Conservation (phyloP, 2,888 invertebrate genomes). For the Saturnia pavonia region DNA sequence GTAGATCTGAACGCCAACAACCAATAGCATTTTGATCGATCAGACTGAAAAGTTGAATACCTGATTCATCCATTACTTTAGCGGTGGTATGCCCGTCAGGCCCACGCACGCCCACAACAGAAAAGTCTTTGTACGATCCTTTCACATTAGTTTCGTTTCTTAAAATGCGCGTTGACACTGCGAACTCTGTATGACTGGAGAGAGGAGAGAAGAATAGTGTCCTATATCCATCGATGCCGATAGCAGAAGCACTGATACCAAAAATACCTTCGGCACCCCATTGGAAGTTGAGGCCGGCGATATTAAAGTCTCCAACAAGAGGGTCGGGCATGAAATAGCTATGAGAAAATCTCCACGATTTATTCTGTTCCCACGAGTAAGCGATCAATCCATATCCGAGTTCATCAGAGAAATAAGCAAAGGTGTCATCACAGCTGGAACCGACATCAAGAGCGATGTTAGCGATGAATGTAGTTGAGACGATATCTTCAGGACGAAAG, state of each 20-base stretch:
- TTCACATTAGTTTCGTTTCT: conserved; percentile 85
- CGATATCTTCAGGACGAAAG: conserved; percentile 87
- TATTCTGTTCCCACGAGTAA: conserved; percentile 89
- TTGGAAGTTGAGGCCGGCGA: conserved; percentile 91
- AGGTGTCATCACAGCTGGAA: conserved; percentile 87
- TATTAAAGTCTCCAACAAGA: conserved; percentile 88
- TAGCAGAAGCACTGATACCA: conserved; percentile 87
- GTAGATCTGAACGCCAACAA: conserved; percentile 88
- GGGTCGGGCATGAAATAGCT: conserved; percentile 92
- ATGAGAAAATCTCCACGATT: conserved; percentile 90
- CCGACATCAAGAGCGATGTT: conserved; percentile 92
- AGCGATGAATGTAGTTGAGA: conserved; percentile 90
- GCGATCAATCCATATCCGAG: conserved; percentile 90
- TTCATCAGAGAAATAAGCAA: conserved; percentile 91
- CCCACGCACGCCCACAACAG: conserved; percentile 84
- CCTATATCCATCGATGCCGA: conserved; percentile 85
- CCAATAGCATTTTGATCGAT: conserved; percentile 92
- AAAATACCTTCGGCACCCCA: conserved; percentile 93
- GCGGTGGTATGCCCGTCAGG: conserved; percentile 87
- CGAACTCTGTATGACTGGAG: conserved; percentile 89
- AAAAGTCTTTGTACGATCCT: conserved; percentile 87
- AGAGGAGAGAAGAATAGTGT: conserved; percentile 90
- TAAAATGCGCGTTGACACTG: conserved; percentile 88
- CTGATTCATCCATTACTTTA: conserved; percentile 88
- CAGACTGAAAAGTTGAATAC: conserved; percentile 88